A percentile compares a stretch with the other conserved stretches of the same genome.
Evolutionary conservation across 2,113 vertebrate species (phyloP).

Genomic region (Eulacestoma nigropectus): DNA sequence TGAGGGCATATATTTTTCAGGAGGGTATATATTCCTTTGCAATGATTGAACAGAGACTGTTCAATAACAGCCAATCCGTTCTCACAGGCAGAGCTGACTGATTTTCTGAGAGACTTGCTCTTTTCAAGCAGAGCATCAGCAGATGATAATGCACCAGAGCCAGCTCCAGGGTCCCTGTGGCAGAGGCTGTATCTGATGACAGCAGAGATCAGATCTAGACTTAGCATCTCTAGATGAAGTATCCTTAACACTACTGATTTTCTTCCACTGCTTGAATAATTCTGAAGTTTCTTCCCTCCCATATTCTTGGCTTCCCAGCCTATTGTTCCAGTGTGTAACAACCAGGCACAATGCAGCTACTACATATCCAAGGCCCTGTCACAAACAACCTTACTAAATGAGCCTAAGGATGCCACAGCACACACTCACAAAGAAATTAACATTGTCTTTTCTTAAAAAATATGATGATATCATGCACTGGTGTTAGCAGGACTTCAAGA

Average conservation of each 20-base stretch:
- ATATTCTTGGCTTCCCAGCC: neutral
- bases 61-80: neutral
- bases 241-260: neutral
- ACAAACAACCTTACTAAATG: neutral
- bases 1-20: neutral
- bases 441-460: neutral
- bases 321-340: neutral
- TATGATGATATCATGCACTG: neutral
- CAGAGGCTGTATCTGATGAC: neutral
- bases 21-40: neutral
- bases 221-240: neutral
- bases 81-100: neutral
- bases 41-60: neutral
- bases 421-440: neutral
- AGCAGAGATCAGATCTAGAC: neutral
- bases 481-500: neutral
- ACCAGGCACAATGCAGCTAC: neutral
- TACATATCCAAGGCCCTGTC: neutral
- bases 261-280: neutral
- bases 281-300: neutral
- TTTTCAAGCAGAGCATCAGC: neutral
- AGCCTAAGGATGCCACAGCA: neutral
- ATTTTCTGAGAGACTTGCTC: neutral
- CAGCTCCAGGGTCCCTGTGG: neutral
- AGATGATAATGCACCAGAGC: neutral